Evolutionary conservation across 2,888 invertebrate genomes (phyloP).

Genomic region (Frankliniella fusca): DNA sequence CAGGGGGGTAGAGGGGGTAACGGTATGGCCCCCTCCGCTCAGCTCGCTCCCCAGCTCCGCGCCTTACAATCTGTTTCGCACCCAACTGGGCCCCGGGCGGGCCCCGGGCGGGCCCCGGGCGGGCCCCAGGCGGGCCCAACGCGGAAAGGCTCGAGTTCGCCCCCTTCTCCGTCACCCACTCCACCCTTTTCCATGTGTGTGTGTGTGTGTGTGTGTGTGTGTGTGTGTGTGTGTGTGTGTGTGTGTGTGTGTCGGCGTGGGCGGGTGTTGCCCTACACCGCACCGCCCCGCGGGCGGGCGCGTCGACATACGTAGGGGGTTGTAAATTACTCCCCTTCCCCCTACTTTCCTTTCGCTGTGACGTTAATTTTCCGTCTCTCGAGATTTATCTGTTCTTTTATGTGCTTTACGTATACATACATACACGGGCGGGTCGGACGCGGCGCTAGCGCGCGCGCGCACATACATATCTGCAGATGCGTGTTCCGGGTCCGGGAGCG

Average conservation of each 20-base stretch:
- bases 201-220: neutral
- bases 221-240: neutral
- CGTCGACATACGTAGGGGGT: neutral
- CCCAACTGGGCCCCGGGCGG: neutral
- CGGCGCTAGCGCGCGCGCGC: neutral
- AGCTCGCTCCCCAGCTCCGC: neutral
- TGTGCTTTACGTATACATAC: slow-evolving; percentile 4
- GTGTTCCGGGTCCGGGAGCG: neutral
- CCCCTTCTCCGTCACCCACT: too few relatives aligned
- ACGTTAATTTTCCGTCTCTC: slow-evolving; percentile 26
- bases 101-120: neutral
- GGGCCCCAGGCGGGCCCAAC: neutral
- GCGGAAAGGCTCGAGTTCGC: too few relatives aligned
- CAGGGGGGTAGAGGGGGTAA: neutral
- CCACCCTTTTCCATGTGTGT: neutral
- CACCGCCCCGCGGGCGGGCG: neutral
- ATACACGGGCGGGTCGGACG: neutral
- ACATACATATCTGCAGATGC: neutral
- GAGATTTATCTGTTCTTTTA: slow-evolving; percentile 26
- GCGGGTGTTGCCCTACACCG: neutral
- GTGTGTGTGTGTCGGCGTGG: neutral
- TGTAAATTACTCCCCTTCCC: slow-evolving; percentile 10
- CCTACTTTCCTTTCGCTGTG: slow-evolving; percentile 24
- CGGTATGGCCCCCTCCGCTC: too few relatives aligned
- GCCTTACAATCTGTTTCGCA: slow-evolving; percentile 9